A percentile compares a stretch with the other conserved stretches of the same genome.
Conservation (phyloP, 2,888 invertebrate genomes). For the Conistra vaccinii region DNA sequence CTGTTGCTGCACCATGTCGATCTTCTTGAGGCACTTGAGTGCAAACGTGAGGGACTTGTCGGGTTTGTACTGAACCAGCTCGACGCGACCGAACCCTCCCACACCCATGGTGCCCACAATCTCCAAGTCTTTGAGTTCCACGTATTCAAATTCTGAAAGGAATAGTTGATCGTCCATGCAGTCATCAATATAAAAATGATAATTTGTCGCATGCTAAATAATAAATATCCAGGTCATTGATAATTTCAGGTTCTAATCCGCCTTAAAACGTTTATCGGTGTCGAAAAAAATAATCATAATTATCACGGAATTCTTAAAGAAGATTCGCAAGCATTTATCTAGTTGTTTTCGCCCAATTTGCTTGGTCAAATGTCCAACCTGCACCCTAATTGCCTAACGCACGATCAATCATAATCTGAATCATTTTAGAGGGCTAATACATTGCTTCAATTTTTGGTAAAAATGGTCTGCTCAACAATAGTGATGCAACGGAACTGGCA, state of each 20-base stretch:
- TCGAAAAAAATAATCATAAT: conserved; percentile 33
- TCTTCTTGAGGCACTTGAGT: conserved; percentile 96
- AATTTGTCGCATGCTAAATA: conserved; percentile 20
- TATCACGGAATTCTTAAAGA: neutral
- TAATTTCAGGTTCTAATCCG: conserved; percentile 42
- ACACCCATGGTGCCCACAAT: conserved; percentile 96
- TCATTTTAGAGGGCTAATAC: too few species aligned
- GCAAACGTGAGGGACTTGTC: conserved; percentile 92
- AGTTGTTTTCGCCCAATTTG: conserved; percentile 4
- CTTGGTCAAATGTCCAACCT: neutral
- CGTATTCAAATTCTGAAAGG: conserved; percentile 91
- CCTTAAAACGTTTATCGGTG: conserved; percentile 29
- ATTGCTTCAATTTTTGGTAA: too few species aligned
- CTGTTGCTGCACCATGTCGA: conserved; percentile 96
- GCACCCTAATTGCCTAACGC: too few species aligned
- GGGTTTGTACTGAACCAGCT: conserved; percentile 92
- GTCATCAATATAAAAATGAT: conserved; percentile 14
- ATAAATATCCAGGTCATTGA: conserved; percentile 45
- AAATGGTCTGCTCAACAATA: too few species aligned
- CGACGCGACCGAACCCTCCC: conserved; percentile 98
- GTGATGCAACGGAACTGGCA: too few species aligned
- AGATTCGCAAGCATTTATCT: neutral
- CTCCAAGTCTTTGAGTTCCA: conserved; percentile 95
- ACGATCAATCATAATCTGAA: too few species aligned
- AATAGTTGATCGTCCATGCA: neutral